Evolutionary conservation across 2,888 invertebrate species (phyloP).

Genomic region (Liodrosophila aerea): DNA sequence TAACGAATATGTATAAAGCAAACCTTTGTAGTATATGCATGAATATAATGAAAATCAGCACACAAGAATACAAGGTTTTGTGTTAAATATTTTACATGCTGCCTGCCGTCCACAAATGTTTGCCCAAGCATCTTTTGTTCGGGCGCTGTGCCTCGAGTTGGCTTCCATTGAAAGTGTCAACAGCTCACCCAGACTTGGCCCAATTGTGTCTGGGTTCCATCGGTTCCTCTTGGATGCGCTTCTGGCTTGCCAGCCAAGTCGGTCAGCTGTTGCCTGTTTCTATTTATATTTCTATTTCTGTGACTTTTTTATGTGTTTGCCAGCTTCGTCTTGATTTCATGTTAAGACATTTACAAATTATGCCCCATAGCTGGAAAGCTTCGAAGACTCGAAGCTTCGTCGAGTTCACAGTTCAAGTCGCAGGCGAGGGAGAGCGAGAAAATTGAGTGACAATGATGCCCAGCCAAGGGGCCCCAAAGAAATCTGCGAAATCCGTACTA

Average conservation of each 20-base stretch:
- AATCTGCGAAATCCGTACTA: background rate
- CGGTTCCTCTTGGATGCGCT: background rate
- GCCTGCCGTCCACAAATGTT: constrained; percentile 18
- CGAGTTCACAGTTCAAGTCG: constrained; percentile 65
- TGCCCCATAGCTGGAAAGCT: constrained; percentile 22
- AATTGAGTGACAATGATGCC: constrained; percentile 68
- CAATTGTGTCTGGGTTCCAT: constrained; percentile 50
- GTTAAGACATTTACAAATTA: constrained; percentile 73
- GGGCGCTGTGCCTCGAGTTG: constrained; percentile 23
- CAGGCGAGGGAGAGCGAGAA: constrained; percentile 18
- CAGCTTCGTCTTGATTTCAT: constrained; percentile 58
- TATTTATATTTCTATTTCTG: constrained; percentile 3
- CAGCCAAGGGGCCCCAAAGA: constrained; percentile 13
- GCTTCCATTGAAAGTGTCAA: constrained; percentile 65
- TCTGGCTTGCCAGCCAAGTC: constrained; percentile 26
- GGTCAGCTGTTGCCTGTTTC: constrained; percentile 38
- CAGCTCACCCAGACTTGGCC: constrained; percentile 55
- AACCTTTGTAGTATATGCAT: background rate
- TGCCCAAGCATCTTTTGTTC: constrained; percentile 47
- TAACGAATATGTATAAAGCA: background rate
- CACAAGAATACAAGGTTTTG: constrained; percentile 43
- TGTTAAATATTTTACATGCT: constrained; percentile 64
- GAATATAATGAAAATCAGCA: constrained; percentile 45
- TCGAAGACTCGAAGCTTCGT: constrained; percentile 5
- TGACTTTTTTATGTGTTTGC: constrained; percentile 32